Base-by-base conservation (phyloP, 2,113 vertebrate genomes). In the Phasianus colchicus region DNA sequence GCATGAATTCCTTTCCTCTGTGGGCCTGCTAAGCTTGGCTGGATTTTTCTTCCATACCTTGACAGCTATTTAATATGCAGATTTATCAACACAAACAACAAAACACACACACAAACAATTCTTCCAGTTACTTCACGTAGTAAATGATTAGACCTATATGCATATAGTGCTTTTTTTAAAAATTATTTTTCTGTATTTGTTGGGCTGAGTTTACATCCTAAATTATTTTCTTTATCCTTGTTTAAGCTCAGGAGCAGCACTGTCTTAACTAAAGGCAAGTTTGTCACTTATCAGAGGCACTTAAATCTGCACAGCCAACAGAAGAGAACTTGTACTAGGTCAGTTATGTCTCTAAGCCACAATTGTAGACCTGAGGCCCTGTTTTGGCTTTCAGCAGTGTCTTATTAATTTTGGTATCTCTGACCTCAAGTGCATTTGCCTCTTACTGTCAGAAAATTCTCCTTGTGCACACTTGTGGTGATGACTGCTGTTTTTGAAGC, bases 391-490 rank as follows among this genome's bases (percentile, higher is more conserved):
- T 89, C 25, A 65, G 63, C 17, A 27, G 4, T 40, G 20, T 50
- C 90, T 89, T 72, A 45, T 64, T 91, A 84, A 43, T 38, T 95
- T 91, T 57, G 38, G 48, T 71, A 79, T 13, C 67, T 89, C 48
- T 69, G 27, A 75, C 52, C 29, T 72, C 57, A 72, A 2, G 9
- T 73, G 30, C 25, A 34, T 70, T 88, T 66, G 21, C 40, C 50
- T 64, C 55, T 50, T 1, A 2, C 38, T 66, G 3, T 58, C 76
- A 13, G 16, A 34, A 89, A 76, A 30, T 24, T 88, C 36, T 73
- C n/a, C 9, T 82, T 10, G 14, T 21, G 10, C 6, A 0, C 61
- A 71, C 6, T 32, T 2, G 0, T 48, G 40, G 45, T 12, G 50
- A 36, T 45, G 63, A 43, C 13, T 21, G 19, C 13, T 17, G 17